Evolutionary conservation across 2,888 invertebrate genomes (phyloP).

Genomic region (Lithosia quadra): DNA sequence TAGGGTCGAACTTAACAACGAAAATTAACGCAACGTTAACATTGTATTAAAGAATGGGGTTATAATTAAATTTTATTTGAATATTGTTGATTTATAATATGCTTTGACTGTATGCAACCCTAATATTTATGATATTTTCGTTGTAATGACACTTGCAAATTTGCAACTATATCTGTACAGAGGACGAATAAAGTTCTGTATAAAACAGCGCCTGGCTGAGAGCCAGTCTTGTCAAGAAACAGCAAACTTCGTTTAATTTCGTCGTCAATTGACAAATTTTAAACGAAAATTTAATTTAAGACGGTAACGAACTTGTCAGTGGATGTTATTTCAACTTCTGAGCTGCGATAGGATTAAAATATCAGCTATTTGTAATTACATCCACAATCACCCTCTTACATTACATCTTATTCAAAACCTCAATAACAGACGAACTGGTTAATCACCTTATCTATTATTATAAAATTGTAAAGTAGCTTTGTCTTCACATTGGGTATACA

Average conservation of each 20-base stretch:
- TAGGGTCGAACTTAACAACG: too few relatives aligned
- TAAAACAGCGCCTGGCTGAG: slow-evolving; percentile 63
- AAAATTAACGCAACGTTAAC: neutral
- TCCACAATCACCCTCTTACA: slow-evolving; percentile 54
- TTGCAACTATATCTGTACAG: slow-evolving; percentile 34
- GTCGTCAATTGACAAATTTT: slow-evolving; percentile 74
- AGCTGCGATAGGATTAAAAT: slow-evolving; percentile 68
- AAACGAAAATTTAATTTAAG: slow-evolving; percentile 75
- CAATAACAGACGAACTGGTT: slow-evolving; percentile 28
- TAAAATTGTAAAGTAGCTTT: too few relatives aligned
- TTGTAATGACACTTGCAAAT: slow-evolving; percentile 28
- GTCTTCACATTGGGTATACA: too few relatives aligned
- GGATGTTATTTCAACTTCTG: slow-evolving; percentile 67
- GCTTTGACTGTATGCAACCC: slow-evolving; percentile 37
- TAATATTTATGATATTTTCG: slow-evolving; percentile 50
- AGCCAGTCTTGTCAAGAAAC: slow-evolving; percentile 73
- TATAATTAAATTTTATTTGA: neutral
- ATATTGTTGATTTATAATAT: neutral
- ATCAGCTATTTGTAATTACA: slow-evolving; percentile 66
- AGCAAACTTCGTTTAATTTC: slow-evolving; percentile 74
- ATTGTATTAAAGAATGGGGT: neutral
- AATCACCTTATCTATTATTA: slow-evolving; percentile 38
- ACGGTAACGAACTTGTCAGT: slow-evolving; percentile 70
- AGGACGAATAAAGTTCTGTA: slow-evolving; percentile 50
- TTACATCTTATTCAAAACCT: slow-evolving; percentile 50